phyloP scores from a whole-genome alignment of 2,113 vertebrate species.

The Platichthys stellatus region DNA sequence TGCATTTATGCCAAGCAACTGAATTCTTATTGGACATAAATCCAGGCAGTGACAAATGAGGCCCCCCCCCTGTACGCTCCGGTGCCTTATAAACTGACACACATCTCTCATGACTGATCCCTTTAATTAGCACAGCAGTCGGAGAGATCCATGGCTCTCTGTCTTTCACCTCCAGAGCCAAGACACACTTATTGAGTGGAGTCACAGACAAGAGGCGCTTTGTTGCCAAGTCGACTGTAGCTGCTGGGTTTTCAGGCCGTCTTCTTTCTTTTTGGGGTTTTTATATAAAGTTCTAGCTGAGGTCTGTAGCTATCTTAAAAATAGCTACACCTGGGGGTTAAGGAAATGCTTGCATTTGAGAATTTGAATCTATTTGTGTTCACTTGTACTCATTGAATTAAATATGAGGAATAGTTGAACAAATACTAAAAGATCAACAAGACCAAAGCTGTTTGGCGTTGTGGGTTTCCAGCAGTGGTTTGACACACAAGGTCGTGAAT shows the following conservation, averaged over 20 bases:
- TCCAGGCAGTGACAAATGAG: slow-evolving; percentile 73
- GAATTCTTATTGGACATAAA: slow-evolving; percentile 81
- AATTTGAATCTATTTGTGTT: background rate
- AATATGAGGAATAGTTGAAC: background rate
- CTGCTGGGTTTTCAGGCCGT: background rate
- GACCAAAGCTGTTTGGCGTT: no score
- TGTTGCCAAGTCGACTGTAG: slow-evolving; percentile 45
- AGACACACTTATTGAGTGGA: slow-evolving; percentile 40
- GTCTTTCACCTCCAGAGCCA: slow-evolving; percentile 53
- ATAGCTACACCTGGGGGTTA: background rate
- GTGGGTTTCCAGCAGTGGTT: no score
- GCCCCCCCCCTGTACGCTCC: slow-evolving; percentile 24
- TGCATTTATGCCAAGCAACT: slow-evolving; percentile 78
- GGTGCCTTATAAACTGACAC: slow-evolving; percentile 67
- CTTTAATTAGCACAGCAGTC: slow-evolving; percentile 74
- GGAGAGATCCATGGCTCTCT: slow-evolving; percentile 56
- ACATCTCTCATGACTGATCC: slow-evolving; percentile 74
- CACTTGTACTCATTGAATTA: no score
- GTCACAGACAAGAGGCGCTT: slow-evolving; percentile 37
- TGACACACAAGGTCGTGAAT: no score
- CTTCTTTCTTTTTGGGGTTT: background rate
- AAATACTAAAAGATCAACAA: no score
- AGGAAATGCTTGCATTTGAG: background rate
- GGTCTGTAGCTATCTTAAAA: slow-evolving; percentile 10
- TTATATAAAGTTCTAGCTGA: background rate